These are phyloP conservation scores for Mustela lutreola DNA, from an alignment of 2,113 vertebrate genomes.

Conservation along the genomic window DNA sequence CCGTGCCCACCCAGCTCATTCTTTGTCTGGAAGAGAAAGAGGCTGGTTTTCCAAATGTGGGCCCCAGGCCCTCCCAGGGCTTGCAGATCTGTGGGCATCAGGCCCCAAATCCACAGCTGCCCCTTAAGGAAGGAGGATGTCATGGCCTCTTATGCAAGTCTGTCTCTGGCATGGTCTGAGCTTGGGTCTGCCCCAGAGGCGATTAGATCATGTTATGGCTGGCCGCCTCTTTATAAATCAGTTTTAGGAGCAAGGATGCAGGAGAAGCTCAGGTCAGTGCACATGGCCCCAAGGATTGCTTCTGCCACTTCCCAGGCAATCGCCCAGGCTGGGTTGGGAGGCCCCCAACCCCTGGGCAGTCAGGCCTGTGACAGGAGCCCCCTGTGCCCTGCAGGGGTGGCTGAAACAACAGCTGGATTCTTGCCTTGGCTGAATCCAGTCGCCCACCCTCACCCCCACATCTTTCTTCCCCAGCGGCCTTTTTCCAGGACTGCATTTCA, in stretches of 20 bases:
- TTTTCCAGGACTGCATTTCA: constrained; percentile 99
- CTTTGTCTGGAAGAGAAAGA: background rate
- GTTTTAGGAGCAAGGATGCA: constrained; percentile 77
- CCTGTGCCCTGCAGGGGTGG: background rate
- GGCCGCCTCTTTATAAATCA: constrained; percentile 83
- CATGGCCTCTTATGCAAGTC: constrained; percentile 80
- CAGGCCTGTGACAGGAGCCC: background rate
- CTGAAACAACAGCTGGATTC: background rate
- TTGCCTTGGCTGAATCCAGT: background rate
- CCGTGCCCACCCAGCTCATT: constrained; percentile 10
- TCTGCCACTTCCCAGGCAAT: constrained; percentile 59
- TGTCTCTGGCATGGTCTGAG: constrained; percentile 79
- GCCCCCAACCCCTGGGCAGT: background rate
- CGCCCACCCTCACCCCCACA: background rate
- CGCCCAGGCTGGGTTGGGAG: background rate
- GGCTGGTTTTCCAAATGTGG: constrained; percentile 47
- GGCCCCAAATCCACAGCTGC: constrained; percentile 63
- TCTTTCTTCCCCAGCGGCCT: constrained; percentile 92
- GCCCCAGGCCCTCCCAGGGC: constrained; percentile 7
- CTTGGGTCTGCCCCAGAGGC: constrained; percentile 79
- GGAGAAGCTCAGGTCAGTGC: constrained; percentile 73
- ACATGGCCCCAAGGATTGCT: constrained; percentile 46
- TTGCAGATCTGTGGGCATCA: constrained; percentile 22
- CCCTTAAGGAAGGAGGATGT: constrained; percentile 71
- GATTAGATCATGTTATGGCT: constrained; percentile 84